phyloP scores from a whole-genome alignment of 2,888 invertebrate genomes.

The Hyalella azteca region DNA sequence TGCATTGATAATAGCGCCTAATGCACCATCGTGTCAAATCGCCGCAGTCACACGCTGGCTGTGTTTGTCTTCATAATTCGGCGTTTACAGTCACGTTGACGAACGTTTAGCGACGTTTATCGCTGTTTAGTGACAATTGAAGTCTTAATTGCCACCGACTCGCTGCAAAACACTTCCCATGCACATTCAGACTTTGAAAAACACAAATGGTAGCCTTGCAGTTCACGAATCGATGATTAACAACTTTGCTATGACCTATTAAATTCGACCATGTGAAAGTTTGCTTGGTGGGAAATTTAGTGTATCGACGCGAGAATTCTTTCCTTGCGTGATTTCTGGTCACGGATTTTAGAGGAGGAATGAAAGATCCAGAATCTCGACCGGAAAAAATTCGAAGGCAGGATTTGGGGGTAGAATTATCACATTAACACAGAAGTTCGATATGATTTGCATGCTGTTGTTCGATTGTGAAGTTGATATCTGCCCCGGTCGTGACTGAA shows the following conservation, averaged over 20 bases:
- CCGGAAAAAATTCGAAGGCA: neutral
- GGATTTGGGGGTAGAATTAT: neutral
- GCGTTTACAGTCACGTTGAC: conserved; percentile 7
- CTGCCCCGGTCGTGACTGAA: neutral
- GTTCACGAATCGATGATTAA: conserved; percentile 29
- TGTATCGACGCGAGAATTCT: neutral
- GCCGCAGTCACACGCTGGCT: neutral
- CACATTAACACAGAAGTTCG: conserved; percentile 10
- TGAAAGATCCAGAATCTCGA: neutral
- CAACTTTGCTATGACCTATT: neutral
- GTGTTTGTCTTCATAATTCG: neutral
- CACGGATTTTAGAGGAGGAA: no score
- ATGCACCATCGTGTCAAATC: conserved; percentile 15
- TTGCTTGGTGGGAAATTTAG: neutral
- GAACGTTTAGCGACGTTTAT: conserved; percentile 30
- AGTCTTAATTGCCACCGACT: neutral
- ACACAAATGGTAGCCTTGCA: neutral
- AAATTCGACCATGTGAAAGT: neutral
- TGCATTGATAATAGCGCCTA: neutral
- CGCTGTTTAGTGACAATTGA: conserved; percentile 22
- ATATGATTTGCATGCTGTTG: neutral
- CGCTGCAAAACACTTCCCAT: neutral
- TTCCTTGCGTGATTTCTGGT: no score
- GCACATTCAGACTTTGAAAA: neutral
- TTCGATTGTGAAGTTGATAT: neutral